A percentile compares a stretch with the other conserved stretches of the same genome.
Evolutionary conservation across 2,113 vertebrate species (phyloP).

Genomic region (Leptobrachium ailaonicum): DNA sequence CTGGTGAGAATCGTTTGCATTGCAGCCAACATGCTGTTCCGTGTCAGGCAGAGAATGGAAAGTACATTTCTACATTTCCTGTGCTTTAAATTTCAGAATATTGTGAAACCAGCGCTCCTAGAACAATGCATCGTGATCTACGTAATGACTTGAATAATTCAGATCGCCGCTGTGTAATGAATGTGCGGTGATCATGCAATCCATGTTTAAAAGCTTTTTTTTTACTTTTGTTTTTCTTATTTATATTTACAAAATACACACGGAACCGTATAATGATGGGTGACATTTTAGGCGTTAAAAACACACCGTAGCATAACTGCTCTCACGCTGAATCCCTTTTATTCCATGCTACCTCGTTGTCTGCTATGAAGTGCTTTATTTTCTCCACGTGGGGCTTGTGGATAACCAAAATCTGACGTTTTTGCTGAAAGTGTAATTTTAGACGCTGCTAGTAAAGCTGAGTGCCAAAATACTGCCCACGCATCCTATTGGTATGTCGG

Average conservation of each 20-base stretch:
- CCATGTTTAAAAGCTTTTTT: background rate
- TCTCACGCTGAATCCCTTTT: background rate
- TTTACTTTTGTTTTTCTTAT: conserved; percentile 2
- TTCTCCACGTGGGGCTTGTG: conserved; percentile 2
- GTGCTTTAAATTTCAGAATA: background rate
- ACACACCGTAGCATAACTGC: conserved; percentile 7
- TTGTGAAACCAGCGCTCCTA: background rate
- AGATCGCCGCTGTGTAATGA: background rate
- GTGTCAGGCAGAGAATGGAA: background rate
- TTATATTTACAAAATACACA: background rate
- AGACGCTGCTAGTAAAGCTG: background rate
- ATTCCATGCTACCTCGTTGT: background rate
- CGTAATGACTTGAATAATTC: conserved; percentile 5
- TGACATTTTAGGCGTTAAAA: conserved; percentile 2
- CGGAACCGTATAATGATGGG: background rate
- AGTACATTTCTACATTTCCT: background rate
- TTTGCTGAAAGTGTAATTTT: background rate
- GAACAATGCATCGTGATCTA: background rate
- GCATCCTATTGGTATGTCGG: too few relatives aligned
- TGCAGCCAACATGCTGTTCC: conserved; percentile 4
- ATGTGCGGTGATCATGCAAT: background rate
- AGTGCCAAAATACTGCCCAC: background rate
- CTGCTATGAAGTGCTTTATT: conserved; percentile 32
- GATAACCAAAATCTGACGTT: background rate
- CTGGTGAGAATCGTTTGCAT: conserved; percentile 6